These are phyloP conservation scores for Xenentodon cancila DNA, from an alignment of 2,797 vertebrate genomes.

Conservation along the genomic window DNA sequence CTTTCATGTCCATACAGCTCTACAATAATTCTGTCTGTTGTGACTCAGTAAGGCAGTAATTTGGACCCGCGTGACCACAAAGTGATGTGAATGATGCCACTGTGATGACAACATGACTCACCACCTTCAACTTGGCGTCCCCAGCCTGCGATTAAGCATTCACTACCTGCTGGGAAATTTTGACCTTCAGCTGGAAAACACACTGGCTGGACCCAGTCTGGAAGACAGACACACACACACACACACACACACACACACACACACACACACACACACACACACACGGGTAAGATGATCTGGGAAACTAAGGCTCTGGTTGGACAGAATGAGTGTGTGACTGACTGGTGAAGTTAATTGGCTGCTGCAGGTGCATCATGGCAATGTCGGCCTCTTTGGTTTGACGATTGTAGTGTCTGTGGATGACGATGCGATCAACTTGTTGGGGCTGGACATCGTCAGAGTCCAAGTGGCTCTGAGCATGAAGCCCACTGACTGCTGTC, in stretches of 20 bases:
- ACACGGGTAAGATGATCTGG: background rate
- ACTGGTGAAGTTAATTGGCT: conserved; percentile 87
- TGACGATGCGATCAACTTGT: conserved; percentile 84
- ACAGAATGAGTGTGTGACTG: conserved; percentile 13
- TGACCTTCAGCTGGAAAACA: conserved; percentile 85
- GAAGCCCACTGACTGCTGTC: conserved; percentile 85
- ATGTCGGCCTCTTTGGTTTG: conserved; percentile 88
- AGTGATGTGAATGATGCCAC: background rate
- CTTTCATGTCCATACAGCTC: no score
- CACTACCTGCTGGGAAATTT: conserved; percentile 78
- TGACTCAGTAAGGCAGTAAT: background rate
- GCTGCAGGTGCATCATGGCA: conserved; percentile 88
- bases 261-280: background rate
- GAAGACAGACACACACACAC: conserved; percentile 26
- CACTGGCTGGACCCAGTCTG: conserved; percentile 85
- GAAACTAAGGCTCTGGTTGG: background rate
- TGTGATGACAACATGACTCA: conserved; percentile 45
- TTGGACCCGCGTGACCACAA: no score
- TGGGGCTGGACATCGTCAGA: conserved; percentile 66
- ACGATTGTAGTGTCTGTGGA: conserved; percentile 85
- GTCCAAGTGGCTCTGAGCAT: conserved; percentile 68
- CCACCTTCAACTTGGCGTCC: conserved; percentile 76
- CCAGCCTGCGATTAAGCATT: conserved; percentile 91
- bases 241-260: conserved; percentile 1
- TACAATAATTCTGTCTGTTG: background rate